These are phyloP conservation scores for Tetrax tetrax DNA, from an alignment of 2,113 vertebrate genomes.

Conservation along the genomic window DNA sequence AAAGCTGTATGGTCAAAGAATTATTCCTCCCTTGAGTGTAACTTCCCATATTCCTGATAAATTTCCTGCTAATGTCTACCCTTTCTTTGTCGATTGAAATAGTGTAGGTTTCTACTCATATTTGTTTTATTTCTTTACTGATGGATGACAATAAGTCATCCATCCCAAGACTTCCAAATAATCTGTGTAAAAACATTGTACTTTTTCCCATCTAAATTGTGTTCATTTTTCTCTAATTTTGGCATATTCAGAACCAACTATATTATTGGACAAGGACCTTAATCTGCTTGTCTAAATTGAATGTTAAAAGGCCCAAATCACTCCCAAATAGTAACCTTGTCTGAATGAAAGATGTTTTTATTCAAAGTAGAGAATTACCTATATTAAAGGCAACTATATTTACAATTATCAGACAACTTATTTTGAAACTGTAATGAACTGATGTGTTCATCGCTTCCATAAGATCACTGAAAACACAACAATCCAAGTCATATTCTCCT, in stretches of 20 bases:
- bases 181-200: neutral
- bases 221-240: neutral
- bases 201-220: neutral
- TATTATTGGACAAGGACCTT: neutral
- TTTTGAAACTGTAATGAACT: neutral
- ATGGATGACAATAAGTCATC: neutral
- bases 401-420: neutral
- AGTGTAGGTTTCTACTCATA: fast-evolving
- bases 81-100: neutral
- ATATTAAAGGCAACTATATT: neutral
- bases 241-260: neutral
- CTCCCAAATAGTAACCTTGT: neutral
- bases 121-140: neutral
- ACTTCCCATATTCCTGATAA: neutral
- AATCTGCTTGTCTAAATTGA: neutral
- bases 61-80: neutral
- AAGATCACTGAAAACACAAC: neutral
- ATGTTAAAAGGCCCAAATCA: neutral
- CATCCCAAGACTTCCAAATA: neutral
- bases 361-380: neutral
- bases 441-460: neutral
- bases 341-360: neutral
- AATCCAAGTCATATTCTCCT: neutral
- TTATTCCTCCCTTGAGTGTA: neutral
- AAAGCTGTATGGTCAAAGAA: neutral